Percentiles rank a stretch among this genome's conserved stretches.
Conservation (phyloP, 2,888 invertebrate species). For the Frankliniella intonsa region DNA sequence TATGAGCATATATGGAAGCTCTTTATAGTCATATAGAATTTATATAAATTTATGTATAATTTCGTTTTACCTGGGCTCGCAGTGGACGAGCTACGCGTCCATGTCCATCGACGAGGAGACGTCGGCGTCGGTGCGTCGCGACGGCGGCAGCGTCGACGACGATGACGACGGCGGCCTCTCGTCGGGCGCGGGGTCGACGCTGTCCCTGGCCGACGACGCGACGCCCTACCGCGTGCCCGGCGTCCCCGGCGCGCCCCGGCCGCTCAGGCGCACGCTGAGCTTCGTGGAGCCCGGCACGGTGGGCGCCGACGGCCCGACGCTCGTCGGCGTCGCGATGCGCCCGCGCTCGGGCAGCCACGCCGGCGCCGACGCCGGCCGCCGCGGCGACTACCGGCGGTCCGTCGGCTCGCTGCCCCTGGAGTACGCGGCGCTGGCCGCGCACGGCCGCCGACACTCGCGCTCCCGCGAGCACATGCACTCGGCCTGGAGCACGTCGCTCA, state of each 20-base stretch:
- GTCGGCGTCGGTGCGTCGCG: not conserved
- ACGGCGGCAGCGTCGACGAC: not conserved
- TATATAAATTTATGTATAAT: no score
- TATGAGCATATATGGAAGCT: no score
- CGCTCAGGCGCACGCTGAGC: slow-evolving; percentile 1
- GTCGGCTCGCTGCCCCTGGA: not conserved
- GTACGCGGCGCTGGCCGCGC: not conserved
- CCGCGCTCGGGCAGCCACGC: slow-evolving; percentile 1
- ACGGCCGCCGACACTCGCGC: not conserved
- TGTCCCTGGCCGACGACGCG: not conserved
- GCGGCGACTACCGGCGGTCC: not conserved
- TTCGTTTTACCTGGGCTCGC: no score
- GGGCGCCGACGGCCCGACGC: not conserved
- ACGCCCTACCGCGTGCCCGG: not conserved
- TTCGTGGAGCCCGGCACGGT: not conserved
- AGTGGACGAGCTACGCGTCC: not conserved
- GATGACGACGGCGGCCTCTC: not conserved
- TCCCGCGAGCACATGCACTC: slow-evolving; percentile 17
- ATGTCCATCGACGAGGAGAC: not conserved
- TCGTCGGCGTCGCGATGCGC: not conserved
- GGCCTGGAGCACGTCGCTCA: slow-evolving; percentile 7
- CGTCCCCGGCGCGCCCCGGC: not conserved
- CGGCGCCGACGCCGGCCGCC: not conserved
- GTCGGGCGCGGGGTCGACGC: not conserved
- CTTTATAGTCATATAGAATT: no score